A percentile compares a stretch with the other conserved stretches of the same genome.
Evolutionary conservation across 2,888 invertebrate species (phyloP).

Genomic region (Polydrusus cervinus): DNA sequence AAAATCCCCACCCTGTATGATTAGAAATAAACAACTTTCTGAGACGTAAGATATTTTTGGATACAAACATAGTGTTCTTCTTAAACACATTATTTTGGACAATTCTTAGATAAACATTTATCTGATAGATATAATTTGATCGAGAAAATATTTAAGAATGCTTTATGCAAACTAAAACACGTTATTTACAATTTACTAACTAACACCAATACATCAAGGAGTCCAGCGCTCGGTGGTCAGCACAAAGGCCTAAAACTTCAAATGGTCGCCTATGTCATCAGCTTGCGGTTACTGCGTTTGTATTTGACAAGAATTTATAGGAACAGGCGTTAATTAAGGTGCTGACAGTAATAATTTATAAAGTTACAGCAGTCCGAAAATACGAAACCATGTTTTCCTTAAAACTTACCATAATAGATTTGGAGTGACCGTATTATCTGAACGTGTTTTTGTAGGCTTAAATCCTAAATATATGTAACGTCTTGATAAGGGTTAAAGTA

Average conservation of each 20-base stretch:
- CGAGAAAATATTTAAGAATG: no score
- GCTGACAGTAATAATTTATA: slow-evolving; percentile 41
- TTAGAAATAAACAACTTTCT: no score
- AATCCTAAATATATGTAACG: slow-evolving; percentile 4
- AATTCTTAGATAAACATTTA: no score
- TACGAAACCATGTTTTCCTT: slow-evolving; percentile 30
- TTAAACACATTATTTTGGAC: no score
- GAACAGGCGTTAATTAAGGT: slow-evolving; percentile 34
- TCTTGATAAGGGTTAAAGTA: slow-evolving; percentile 11
- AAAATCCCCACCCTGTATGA: no score
- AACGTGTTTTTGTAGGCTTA: slow-evolving; percentile 12
- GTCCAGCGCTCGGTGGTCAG: neutral
- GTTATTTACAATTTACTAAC: neutral
- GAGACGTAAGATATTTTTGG: no score
- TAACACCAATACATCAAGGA: neutral
- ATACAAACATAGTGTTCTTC: no score
- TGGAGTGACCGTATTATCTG: slow-evolving; percentile 8
- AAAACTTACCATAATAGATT: slow-evolving; percentile 9
- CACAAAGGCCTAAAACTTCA: slow-evolving; percentile 2
- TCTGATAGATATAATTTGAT: no score
- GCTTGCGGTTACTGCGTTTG: slow-evolving; percentile 13
- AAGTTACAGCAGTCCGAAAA: slow-evolving; percentile 34
- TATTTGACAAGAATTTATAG: slow-evolving; percentile 22
- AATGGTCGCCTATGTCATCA: slow-evolving; percentile 3
- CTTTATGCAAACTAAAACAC: neutral